These are phyloP conservation scores for Candidula unifasciata DNA, from an alignment of 2,888 invertebrate genomes.

Conservation along the genomic window DNA sequence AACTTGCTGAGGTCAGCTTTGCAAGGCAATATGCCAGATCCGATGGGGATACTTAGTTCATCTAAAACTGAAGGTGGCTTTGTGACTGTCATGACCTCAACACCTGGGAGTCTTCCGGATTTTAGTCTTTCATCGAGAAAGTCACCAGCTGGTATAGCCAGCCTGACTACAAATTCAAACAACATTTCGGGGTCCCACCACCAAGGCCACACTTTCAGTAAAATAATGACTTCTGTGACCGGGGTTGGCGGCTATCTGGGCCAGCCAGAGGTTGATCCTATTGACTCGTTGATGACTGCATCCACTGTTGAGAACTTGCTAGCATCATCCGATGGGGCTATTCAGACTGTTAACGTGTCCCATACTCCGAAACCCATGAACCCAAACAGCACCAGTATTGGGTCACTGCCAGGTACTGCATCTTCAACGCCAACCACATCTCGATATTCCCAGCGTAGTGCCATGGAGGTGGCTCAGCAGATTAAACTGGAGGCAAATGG, in stretches of 20 bases:
- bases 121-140: conserved; percentile 4
- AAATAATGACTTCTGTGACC: conserved; percentile 33
- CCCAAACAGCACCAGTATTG: conserved; percentile 26
- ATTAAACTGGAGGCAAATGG: conserved; percentile 52
- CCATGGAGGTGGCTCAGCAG: conserved; percentile 53
- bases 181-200: conserved; percentile 24
- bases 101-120: not conserved
- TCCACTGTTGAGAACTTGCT: conserved; percentile 43
- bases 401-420: conserved; percentile 7
- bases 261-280: conserved; percentile 21
- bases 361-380: conserved; percentile 47
- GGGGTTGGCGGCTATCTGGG: conserved; percentile 32
- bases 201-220: conserved; percentile 39
- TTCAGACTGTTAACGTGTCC: conserved; percentile 50
- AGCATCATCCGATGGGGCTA: conserved; percentile 35
- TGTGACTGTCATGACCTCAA: conserved; percentile 26
- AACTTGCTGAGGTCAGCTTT: conserved; percentile 53
- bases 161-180: conserved; percentile 10
- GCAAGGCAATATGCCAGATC: conserved; percentile 52
- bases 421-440: conserved; percentile 18
- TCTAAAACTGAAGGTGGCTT: conserved; percentile 49
- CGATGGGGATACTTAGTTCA: conserved; percentile 44
- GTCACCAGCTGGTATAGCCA: conserved; percentile 23
- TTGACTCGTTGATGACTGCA: conserved; percentile 1
- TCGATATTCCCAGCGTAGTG: conserved; percentile 37